Evolutionary conservation across 2,888 invertebrate genomes (phyloP).

Genomic region (Coelopa pilipes): DNA sequence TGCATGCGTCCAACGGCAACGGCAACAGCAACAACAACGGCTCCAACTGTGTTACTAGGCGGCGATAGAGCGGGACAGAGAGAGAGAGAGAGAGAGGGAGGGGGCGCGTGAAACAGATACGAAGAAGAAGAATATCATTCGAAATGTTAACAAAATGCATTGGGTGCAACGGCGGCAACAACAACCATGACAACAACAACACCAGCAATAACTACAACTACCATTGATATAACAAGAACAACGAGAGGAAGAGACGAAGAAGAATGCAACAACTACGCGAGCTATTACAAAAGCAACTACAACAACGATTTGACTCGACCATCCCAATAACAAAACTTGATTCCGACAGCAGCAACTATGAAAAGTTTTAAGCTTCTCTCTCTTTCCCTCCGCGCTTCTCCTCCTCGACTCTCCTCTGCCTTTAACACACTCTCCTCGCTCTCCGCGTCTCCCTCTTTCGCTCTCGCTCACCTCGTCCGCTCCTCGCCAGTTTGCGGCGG

Average conservation of each 20-base stretch:
- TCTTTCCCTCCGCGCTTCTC: neutral
- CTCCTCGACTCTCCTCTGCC: too few relatives aligned
- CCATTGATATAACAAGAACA: too few relatives aligned
- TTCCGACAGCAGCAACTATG: conserved; percentile 28
- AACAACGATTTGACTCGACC: neutral
- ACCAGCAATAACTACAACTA: neutral
- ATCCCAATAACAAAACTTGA: conserved; percentile 44
- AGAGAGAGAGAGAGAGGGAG: neutral
- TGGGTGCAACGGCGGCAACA: conserved; percentile 56
- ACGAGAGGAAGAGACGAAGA: too few relatives aligned
- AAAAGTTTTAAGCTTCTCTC: conserved; percentile 27
- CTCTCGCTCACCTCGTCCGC: neutral
- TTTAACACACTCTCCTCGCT: too few relatives aligned
- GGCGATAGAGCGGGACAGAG: conserved; percentile 3
- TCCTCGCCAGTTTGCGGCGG: conserved; percentile 5
- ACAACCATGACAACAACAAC: conserved; percentile 38
- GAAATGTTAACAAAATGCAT: conserved; percentile 55
- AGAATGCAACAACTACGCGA: neutral
- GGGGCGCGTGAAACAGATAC: neutral
- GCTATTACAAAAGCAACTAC: neutral
- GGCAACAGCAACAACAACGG: conserved; percentile 20
- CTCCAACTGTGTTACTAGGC: conserved; percentile 3
- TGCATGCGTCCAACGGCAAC: conserved; percentile 46
- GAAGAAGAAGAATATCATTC: conserved; percentile 20
- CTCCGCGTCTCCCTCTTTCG: conserved; percentile 4